Evolutionary conservation across 2,888 invertebrate genomes (phyloP), one percentile per base, ranked within the genome.

Genomic region (Boloria selene): DNA sequence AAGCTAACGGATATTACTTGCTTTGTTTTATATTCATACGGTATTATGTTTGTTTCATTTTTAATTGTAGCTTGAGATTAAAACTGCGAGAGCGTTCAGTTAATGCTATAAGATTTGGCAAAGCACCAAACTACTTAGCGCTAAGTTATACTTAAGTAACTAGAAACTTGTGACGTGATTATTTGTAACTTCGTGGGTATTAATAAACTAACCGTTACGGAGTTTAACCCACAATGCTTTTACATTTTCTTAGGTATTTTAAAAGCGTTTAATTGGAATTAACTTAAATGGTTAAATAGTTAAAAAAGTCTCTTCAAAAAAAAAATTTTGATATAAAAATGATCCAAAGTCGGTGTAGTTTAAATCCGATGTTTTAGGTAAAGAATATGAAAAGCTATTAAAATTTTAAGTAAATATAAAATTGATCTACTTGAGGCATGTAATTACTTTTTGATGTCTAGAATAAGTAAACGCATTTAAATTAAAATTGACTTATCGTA

Each of bases 71-170:
- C 50, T 52, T 18, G 26, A 53, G 59, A 58, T 59, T 58, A 64
- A 64, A 64, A 53, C 50, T 56, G 51, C 44, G 17, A 56, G 44
- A 63, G 56, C 49, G 47, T 38, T 53, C 18, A 16, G 52, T 60
- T 69, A 71, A 73, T 71, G 73, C 69, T 71, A 65, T 64, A 65
- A 72, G 74, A 72, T 73, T 73, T 74, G 74, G 74, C 72, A 67
- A 71, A 69, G 65, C 53, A 58, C 74, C 73, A 71, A 62, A 71
- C 70, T 72, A 67, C 67, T 73, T 70, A 67, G 44, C 60, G 52
- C 47, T 13, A 58, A 47, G 14, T 64, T 50, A 52, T 64, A 51
- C 51, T 60, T 31, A 49, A 59, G 47, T 59, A 31, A 50, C 47
- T 59, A n/a, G 10, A 16, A 56, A 56, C 45, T 56, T 56, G 22